A percentile compares a stretch with the other conserved stretches of the same genome.
Evolutionary conservation across 2,888 invertebrate species (phyloP).

Genomic region (Endotricha flammealis): DNA sequence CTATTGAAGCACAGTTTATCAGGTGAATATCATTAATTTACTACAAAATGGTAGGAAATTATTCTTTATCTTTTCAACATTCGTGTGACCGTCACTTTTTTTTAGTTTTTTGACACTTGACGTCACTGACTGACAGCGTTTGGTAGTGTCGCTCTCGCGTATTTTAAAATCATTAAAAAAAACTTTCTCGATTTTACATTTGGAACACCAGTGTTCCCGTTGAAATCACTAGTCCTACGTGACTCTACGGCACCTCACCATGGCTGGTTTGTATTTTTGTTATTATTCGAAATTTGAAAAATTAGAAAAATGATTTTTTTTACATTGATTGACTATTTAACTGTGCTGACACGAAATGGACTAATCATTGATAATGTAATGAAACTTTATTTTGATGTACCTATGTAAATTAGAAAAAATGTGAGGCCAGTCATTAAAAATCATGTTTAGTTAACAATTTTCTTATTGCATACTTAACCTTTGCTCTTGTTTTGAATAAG

Average conservation of each 20-base stretch:
- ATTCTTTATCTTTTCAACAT: conserved; percentile 4
- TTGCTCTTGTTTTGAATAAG: conserved; percentile 15
- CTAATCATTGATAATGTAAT: too few relatives aligned
- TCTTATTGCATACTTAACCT: conserved; percentile 11
- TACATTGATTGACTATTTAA: neutral
- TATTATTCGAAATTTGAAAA: conserved; percentile 18
- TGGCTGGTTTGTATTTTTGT: conserved; percentile 49
- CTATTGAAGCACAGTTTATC: too few relatives aligned
- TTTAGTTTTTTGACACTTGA: conserved; percentile 1
- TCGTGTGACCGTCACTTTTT: neutral
- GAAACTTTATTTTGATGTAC: too few relatives aligned
- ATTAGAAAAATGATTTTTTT: neutral
- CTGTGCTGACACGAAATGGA: too few relatives aligned
- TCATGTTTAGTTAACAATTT: neutral
- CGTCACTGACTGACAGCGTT: conserved; percentile 18
- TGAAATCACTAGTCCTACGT: conserved; percentile 29
- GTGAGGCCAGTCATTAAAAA: neutral
- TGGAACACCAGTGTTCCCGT: conserved; percentile 1
- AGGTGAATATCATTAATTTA: too few relatives aligned
- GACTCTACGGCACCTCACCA: conserved; percentile 34
- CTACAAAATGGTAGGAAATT: too few relatives aligned
- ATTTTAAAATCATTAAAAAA: conserved; percentile 5
- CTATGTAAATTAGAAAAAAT: too few relatives aligned
- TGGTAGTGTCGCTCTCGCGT: conserved; percentile 15
- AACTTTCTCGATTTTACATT: conserved; percentile 13